Conservation (phyloP, 2,113 vertebrate genomes). For the Natator depressus region DNA sequence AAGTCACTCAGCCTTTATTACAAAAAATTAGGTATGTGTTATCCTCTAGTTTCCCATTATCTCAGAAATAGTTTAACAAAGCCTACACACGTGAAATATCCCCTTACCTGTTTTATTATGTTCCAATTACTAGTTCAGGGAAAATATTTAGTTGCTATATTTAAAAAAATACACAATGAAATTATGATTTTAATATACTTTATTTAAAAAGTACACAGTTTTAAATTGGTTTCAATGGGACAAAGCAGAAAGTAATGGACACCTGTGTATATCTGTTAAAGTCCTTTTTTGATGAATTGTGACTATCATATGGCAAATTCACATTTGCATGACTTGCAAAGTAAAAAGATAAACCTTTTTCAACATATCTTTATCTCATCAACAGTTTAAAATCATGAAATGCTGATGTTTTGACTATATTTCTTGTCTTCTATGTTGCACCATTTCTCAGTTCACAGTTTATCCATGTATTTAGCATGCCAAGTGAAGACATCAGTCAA, state of each 20-base stretch:
- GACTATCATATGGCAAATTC: constrained; percentile 82
- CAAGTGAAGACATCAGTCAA: constrained; percentile 79
- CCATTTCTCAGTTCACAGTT: constrained; percentile 83
- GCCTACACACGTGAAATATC: neutral
- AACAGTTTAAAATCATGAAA: constrained; percentile 89
- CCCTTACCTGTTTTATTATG: constrained; percentile 30
- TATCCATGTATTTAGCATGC: constrained; percentile 86
- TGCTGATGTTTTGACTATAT: constrained; percentile 84
- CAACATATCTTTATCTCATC: constrained; percentile 80
- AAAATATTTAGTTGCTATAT: constrained; percentile 37
- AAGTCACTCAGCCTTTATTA: neutral
- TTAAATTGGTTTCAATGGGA: constrained; percentile 89
- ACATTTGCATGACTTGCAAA: constrained; percentile 92
- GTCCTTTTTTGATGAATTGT: constrained; percentile 81
- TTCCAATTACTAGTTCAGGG: constrained; percentile 10
- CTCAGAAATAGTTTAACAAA: constrained; percentile 33
- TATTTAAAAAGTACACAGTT: constrained; percentile 99
- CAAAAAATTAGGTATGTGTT: neutral
- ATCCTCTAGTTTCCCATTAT: neutral
- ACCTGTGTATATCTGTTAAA: constrained; percentile 82
- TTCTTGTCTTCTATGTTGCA: constrained; percentile 83
- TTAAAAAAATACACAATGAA: constrained; percentile 66
- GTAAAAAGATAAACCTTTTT: constrained; percentile 86
- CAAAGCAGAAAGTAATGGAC: constrained; percentile 91
- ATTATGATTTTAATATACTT: constrained; percentile 91